A percentile compares a stretch with the other conserved stretches of the same genome.
phyloP scores from a whole-genome alignment of 2,888 invertebrate species.

The Amiota communis region DNA sequence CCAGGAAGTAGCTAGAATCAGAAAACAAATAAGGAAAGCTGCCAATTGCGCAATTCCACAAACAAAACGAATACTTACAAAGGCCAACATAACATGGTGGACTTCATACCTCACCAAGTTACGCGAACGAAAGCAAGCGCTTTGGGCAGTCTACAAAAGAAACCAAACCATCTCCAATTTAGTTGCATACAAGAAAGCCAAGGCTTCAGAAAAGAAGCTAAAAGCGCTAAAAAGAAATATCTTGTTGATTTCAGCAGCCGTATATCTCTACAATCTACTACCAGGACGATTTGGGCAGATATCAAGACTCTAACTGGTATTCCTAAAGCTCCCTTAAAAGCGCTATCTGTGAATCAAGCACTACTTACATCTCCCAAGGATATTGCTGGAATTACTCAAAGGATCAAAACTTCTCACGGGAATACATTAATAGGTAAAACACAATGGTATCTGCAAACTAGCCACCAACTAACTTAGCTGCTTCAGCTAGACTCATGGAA shows the following conservation, averaged over 20 bases:
- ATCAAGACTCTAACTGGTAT: slow-evolving; percentile 2
- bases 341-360: too few relatives aligned
- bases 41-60: neutral
- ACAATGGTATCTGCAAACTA: neutral
- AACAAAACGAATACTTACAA: neutral
- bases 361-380: neutral
- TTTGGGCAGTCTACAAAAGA: neutral
- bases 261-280: slow-evolving; percentile 12
- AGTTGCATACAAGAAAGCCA: neutral
- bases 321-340: neutral
- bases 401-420: neutral
- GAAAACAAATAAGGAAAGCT: neutral
- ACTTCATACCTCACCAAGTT: neutral
- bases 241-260: neutral
- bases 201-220: too few relatives aligned
- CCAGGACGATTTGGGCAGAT: neutral
- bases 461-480: neutral
- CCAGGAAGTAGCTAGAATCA: slow-evolving; percentile 7
- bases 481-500: neutral
- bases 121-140: neutral
- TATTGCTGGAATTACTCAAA: too few relatives aligned
- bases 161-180: neutral
- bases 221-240: too few relatives aligned
- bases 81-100: neutral
- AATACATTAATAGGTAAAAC: neutral